Base-by-base conservation (phyloP, 2,888 invertebrate genomes). In the Yponomeuta evonymella region DNA sequence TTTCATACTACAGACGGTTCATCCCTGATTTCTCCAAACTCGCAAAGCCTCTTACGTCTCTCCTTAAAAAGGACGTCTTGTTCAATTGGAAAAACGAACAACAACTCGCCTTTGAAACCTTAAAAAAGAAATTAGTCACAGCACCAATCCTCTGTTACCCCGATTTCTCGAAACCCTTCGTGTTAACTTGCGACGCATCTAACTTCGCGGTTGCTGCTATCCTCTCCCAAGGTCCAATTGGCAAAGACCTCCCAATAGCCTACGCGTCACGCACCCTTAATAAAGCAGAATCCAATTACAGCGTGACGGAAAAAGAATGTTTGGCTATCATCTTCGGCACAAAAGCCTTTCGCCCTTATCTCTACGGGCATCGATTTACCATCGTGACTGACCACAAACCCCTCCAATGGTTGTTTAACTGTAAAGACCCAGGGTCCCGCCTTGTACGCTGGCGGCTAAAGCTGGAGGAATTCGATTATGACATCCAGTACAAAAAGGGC, bases 181-280 rank as follows among this genome's bases (percentile, higher is more conserved):
- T 79, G 8, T 62, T 82, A 2, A 79, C 79, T 0, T 77, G 76
- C 0, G 80, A 81, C 68, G 79, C 80, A 1, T 77, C 76, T 0
- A 73, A 75, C 5, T 33, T 33, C 5, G 33, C 33, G 33, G 33
- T 33, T 33, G 33, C 33, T 33, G 33, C 33, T 33, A 33, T 33
- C 2, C 33, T 33, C 3, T 33, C 33, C 33, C 33, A 33, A 33
- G 33, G 33, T 33, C 33, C 33, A 2, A 33, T 33, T 33, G 33
- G 33, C 5, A 33, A 33, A 5, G 33, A 33, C 33, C 33, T 33
- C 15, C 76, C 74, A 12, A 74, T 75, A 8, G 74, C 75, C 4
- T 75, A 75, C 36, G 77, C 77, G 8, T 76, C 76, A 0, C 72
- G 78, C 3, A 78, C 77, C 0, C 71, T 23, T 77, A 79, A 78